Evolutionary conservation across 2,888 invertebrate genomes (phyloP).

Genomic region (Odontocolon sp.): DNA sequence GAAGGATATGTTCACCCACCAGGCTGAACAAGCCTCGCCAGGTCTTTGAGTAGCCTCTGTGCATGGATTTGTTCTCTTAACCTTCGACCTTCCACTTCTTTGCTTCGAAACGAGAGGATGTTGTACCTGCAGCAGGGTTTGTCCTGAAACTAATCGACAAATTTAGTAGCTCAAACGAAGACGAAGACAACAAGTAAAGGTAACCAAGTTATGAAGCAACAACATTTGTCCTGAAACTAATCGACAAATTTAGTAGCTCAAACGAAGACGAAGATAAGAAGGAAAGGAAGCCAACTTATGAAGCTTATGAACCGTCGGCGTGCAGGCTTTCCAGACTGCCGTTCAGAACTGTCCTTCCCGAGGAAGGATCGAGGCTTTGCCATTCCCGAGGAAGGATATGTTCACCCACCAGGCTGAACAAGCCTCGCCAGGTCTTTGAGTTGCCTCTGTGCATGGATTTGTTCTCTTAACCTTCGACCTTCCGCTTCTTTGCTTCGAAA

Average conservation of each 20-base stretch:
- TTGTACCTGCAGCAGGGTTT: neutral
- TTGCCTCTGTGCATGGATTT: too few species aligned
- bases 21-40: too few species aligned
- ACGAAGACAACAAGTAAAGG: neutral
- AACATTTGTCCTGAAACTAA: neutral
- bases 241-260: conserved; percentile 10
- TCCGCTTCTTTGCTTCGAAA: too few species aligned
- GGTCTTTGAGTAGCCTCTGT: neutral
- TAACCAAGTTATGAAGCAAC: neutral
- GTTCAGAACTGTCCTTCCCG: conserved; percentile 13
- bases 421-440: neutral
- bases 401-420: too few species aligned
- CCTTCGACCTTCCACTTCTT: too few species aligned
- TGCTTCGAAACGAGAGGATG: too few species aligned
- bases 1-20: too few species aligned
- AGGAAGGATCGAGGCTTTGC: conserved; percentile 3
- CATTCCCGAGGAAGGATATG: too few species aligned
- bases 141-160: conserved; percentile 7
- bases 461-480: too few species aligned
- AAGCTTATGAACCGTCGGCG: conserved; percentile 7
- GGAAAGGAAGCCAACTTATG: neutral
- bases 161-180: too few species aligned
- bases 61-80: too few species aligned
- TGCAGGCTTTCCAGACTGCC: conserved; percentile 21
- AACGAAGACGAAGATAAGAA: neutral